Conservation (phyloP, 1,140 invertebrate genomes). For the Melitaea cinxia region DNA sequence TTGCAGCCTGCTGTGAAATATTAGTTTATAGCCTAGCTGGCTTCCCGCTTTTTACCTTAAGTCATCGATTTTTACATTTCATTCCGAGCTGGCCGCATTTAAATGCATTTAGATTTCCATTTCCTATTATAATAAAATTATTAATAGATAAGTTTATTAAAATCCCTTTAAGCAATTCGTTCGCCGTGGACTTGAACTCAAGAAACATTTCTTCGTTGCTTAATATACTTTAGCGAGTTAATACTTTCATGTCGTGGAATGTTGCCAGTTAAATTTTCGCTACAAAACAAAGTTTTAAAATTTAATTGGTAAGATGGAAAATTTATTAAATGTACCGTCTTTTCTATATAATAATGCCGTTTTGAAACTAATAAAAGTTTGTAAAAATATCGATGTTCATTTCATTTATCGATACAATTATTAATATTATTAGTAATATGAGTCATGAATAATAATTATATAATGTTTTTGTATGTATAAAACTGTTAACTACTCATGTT, state of each 20-base stretch:
- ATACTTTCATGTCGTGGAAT: slow-evolving; percentile 31
- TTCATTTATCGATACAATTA: too few species aligned
- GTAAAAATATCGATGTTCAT: background rate
- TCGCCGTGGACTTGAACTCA: slow-evolving; percentile 11
- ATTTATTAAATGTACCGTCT: slow-evolving; percentile 10
- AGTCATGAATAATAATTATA: too few species aligned
- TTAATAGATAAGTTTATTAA: slow-evolving; percentile 61
- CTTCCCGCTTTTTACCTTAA: slow-evolving; percentile 50
- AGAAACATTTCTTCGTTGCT: slow-evolving; percentile 27
- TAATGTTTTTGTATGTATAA: too few species aligned
- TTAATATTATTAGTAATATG: too few species aligned
- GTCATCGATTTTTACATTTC: slow-evolving; percentile 55
- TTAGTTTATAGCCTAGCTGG: slow-evolving; percentile 63
- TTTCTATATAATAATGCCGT: background rate
- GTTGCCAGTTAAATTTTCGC: slow-evolving; percentile 30
- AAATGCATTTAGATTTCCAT: slow-evolving; percentile 65
- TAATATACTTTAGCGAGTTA: slow-evolving; percentile 28
- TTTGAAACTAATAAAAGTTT: background rate
- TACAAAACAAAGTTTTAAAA: slow-evolving; percentile 25
- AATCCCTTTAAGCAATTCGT: slow-evolving; percentile 33
- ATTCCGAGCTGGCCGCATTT: slow-evolving; percentile 59
- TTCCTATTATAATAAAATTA: slow-evolving; percentile 69
- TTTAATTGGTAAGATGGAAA: slow-evolving; percentile 21
- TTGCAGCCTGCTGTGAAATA: slow-evolving; percentile 54
- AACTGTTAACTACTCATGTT: too few species aligned